Evolutionary conservation across 2,888 invertebrate species (phyloP), one percentile per base, ranked within the genome.

Genomic region (Drosophila mimetica): DNA sequence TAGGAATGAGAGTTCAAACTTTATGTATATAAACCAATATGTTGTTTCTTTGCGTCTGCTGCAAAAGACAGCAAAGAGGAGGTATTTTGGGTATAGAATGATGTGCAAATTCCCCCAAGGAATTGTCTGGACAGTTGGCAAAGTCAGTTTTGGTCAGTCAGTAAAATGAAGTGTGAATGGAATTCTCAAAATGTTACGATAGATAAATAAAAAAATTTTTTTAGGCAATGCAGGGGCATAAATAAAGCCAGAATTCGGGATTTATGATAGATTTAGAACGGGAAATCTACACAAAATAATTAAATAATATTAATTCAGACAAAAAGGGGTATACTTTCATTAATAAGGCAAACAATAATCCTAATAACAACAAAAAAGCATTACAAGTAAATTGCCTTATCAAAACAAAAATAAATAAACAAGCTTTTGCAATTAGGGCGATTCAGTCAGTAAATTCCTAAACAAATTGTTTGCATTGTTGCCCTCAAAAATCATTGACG

Each of bases 341-440:
- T 16, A 20, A 41, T 41, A 30, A 48, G 39, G 20, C 14, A 13
- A 25, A 25, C 7, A 25, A 30, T 18, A 22, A 6, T 5, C 4
- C 22, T 22, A 22, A 1, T 5, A 22, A 22, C 22, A 25, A 9
- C 5, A 22, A 11, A 13, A 18, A 20, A 22, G 3, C 13, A 7
- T 7, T 22, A 2, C 42, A 22, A 20, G 14, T 13, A 7, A 20
- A 34, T 20, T 11, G 1, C n/a, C 18, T 14, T 37, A 48, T 41
- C 30, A 14, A 4, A n/a, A n/a, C n/a, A 11, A 25, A 13, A 30
- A 37, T n/a, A 2, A 7, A 20, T 11, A 16, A 46, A 61, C 60
- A 61, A 47, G 66, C 50, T 51, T 47, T 61, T 53, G 42, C 52
- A 53, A 60, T 65, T 52, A 37, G 47, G 28, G 9, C 28, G 16